Evolutionary conservation across 1,140 invertebrate genomes (phyloP).

Genomic region (Brachionus calyciflorus): DNA sequence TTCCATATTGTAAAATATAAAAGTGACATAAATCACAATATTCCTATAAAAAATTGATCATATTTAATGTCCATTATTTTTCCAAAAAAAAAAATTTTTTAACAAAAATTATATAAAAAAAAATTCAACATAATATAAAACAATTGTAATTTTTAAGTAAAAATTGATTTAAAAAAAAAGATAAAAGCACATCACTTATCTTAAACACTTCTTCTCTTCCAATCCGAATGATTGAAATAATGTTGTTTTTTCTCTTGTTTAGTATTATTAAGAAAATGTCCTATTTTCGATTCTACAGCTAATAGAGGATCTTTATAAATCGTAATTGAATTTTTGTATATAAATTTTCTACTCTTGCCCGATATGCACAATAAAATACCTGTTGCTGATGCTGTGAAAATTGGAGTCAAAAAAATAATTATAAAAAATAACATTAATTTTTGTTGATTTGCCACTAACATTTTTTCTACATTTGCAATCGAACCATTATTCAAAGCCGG

Average conservation of each 20-base stretch:
- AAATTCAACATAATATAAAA: too few species aligned
- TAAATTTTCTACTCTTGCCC: slow-evolving; percentile 24
- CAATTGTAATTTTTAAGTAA: too few species aligned
- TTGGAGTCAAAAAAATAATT: slow-evolving; percentile 50
- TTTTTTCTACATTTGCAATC: slow-evolving; percentile 6
- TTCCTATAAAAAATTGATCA: too few species aligned
- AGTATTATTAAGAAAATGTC: neutral
- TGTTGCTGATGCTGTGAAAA: slow-evolving; percentile 3
- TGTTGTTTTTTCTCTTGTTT: neutral
- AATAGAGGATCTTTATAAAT: slow-evolving; percentile 59
- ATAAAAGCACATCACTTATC: too few species aligned
- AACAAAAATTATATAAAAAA: too few species aligned
- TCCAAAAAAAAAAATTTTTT: too few species aligned
- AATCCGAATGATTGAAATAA: neutral
- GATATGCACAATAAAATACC: slow-evolving; percentile 10
- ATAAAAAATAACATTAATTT: slow-evolving; percentile 56
- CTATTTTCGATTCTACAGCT: too few species aligned
- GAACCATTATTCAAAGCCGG: neutral
- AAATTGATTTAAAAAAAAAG: too few species aligned
- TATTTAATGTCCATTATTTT: too few species aligned
- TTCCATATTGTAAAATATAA: too few species aligned
- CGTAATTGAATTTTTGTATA: slow-evolving; percentile 47
- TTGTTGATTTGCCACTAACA: slow-evolving; percentile 54
- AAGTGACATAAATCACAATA: too few species aligned
- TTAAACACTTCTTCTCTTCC: neutral